Evolutionary conservation across 2,888 invertebrate genomes (phyloP).

Genomic region (Stomorhina lunata): DNA sequence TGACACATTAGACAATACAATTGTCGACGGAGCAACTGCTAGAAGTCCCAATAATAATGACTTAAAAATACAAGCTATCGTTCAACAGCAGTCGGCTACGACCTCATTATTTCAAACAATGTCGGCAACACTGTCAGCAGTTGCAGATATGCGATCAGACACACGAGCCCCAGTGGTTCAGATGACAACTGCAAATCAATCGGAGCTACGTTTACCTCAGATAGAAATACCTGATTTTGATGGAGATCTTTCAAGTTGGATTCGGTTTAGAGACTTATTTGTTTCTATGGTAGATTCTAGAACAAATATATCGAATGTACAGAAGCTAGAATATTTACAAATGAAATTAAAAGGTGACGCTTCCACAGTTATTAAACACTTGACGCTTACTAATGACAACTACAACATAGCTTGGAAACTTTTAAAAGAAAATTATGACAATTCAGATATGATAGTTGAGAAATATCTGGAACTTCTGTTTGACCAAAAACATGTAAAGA

Average conservation of each 20-base stretch:
- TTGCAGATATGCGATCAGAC: neutral
- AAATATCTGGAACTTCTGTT: slow-evolving; percentile 49
- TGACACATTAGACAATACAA: neutral
- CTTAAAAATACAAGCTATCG: neutral
- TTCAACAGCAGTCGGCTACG: neutral
- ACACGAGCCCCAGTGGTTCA: neutral
- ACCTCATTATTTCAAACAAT: neutral
- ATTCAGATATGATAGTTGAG: slow-evolving; percentile 43
- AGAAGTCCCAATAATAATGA: neutral
- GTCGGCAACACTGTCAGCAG: neutral
- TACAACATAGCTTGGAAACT: slow-evolving; percentile 58
- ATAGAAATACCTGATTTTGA: slow-evolving; percentile 58
- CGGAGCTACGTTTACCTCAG: slow-evolving; percentile 44
- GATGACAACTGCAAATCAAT: neutral
- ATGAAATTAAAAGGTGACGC: slow-evolving; percentile 58
- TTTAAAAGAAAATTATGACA: slow-evolving; percentile 55
- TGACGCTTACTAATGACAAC: slow-evolving; percentile 54
- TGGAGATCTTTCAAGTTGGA: slow-evolving; percentile 38
- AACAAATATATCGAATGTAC: slow-evolving; percentile 40
- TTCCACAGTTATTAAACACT: slow-evolving; percentile 52
- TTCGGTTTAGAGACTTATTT: slow-evolving; percentile 55
- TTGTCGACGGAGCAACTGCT: neutral
- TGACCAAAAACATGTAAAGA: slow-evolving; percentile 31
- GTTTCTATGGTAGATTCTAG: slow-evolving; percentile 46
- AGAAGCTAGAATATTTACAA: slow-evolving; percentile 58